A percentile compares a stretch with the other conserved stretches of the same genome.
These are phyloP conservation scores for Cyprinodon variegatus DNA, from an alignment of 2,113 vertebrate genomes.

Conservation along the genomic window DNA sequence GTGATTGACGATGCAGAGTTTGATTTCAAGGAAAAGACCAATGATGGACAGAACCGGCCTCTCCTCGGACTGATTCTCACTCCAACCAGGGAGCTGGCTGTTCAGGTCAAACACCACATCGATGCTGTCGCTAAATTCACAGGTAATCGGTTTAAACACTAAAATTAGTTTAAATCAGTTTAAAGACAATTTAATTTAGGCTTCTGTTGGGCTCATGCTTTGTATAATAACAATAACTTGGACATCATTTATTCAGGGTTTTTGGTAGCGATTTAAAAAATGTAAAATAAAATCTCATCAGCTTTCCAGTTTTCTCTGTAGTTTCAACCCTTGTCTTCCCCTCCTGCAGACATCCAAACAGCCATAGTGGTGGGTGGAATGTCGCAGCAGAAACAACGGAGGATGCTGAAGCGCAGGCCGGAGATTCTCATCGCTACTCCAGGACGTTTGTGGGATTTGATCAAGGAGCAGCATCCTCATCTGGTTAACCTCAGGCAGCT, in stretches of 20 bases:
- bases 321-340: neutral
- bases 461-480: conserved; percentile 90
- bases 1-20: conserved; percentile 63
- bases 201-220: too few relatives aligned
- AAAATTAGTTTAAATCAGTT: neutral
- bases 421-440: conserved; percentile 95
- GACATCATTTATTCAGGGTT: too few relatives aligned
- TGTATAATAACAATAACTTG: too few relatives aligned
- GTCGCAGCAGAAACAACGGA: conserved; percentile 90
- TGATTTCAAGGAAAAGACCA: conserved; percentile 25
- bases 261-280: too few relatives aligned
- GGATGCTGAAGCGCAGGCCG: conserved; percentile 87
- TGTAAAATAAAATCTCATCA: too few relatives aligned
- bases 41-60: conserved; percentile 67
- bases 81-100: conserved; percentile 94
- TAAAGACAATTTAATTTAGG: neutral
- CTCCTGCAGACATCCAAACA: conserved; percentile 86
- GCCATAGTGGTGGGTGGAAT: conserved; percentile 94
- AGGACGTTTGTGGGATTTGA: conserved; percentile 93
- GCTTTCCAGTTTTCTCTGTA: neutral
- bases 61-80: conserved; percentile 92
- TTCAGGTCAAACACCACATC: conserved; percentile 96
- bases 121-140: conserved; percentile 91
- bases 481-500: conserved; percentile 87
- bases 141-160: conserved; percentile 71